These are phyloP conservation scores for Mycogona germanica DNA, from an alignment of 2,888 invertebrate species.

Conservation along the genomic window DNA sequence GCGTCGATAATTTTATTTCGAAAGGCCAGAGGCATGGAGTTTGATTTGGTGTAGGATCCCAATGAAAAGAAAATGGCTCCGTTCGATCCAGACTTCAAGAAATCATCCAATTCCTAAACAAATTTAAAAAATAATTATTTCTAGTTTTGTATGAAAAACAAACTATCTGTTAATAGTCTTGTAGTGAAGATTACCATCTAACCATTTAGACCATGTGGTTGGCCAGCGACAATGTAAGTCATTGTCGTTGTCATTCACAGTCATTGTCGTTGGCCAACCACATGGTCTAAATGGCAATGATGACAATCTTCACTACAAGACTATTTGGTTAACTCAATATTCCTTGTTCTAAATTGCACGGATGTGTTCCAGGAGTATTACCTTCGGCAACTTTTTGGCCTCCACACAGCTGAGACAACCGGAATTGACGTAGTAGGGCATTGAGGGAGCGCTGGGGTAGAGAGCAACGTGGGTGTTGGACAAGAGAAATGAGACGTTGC, in stretches of 20 bases:
- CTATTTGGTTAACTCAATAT: no score
- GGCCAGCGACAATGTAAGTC: no score
- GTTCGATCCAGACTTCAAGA: constrained; percentile 8
- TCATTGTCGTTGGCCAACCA: no score
- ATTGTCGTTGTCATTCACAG: no score
- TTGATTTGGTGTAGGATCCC: constrained; percentile 4
- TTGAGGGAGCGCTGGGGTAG: constrained; percentile 61
- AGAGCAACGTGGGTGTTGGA: constrained; percentile 69
- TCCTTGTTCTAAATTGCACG: no score
- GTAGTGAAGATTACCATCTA: no score
- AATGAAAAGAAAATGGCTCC: constrained; percentile 18
- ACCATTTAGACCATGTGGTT: no score
- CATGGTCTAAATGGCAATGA: no score
- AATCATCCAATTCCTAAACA: constrained; percentile 15
- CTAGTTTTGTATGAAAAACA: no score
- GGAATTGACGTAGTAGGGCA: constrained; percentile 71
- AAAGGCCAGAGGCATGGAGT: constrained; percentile 5
- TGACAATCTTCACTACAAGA: no score
- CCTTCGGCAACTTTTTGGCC: constrained; percentile 52
- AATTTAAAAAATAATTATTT: no score
- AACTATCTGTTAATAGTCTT: no score
- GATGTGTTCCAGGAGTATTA: constrained; percentile 26
- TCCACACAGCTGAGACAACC: constrained; percentile 65
- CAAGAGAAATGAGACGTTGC: constrained; percentile 45
- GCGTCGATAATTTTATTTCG: constrained; percentile 2